These are phyloP conservation scores for Crenichthys baileyi DNA, from an alignment of 2,797 vertebrate species.

Conservation along the genomic window DNA sequence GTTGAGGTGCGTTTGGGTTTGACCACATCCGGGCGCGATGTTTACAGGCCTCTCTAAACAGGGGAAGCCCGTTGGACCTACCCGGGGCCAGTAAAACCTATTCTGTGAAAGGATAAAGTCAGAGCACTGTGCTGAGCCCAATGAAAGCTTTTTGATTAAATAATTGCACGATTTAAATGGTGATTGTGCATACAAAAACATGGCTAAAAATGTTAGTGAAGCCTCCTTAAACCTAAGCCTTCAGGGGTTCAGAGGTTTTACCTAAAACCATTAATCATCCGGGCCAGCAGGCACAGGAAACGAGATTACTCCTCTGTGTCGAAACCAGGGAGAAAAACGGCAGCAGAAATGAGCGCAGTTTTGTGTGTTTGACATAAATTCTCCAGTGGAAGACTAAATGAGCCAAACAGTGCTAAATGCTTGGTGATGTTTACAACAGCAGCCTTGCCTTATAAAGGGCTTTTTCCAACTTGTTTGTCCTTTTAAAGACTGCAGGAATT, in stretches of 20 bases:
- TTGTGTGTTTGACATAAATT: constrained; percentile 84
- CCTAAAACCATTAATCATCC: constrained; percentile 36
- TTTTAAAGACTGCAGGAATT: constrained; percentile 90
- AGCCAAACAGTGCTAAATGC: constrained; percentile 84
- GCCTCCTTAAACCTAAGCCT: constrained; percentile 44
- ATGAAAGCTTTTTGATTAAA: constrained; percentile 43
- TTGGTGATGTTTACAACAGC: constrained; percentile 85
- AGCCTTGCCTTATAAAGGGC: constrained; percentile 88
- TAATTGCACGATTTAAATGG: constrained; percentile 30
- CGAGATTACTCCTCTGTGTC: neutral
- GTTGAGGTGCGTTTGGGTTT: constrained; percentile 59
- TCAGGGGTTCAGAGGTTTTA: constrained; percentile 16
- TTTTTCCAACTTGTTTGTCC: constrained; percentile 84
- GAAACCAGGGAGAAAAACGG: constrained; percentile 17
- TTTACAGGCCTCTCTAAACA: constrained; percentile 76
- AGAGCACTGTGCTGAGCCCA: constrained; percentile 36
- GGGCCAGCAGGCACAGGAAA: constrained; percentile 36
- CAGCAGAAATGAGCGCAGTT: constrained; percentile 36
- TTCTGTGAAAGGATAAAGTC: constrained; percentile 70
- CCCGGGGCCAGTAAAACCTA: constrained; percentile 61
- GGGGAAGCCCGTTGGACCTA: constrained; percentile 74
- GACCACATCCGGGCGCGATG: constrained; percentile 72
- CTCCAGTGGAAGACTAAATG: constrained; percentile 77
- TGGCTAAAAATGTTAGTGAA: constrained; percentile 20
- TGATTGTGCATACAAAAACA: constrained; percentile 41